Percentiles rank a stretch among this genome's conserved stretches.
Conservation (phyloP, 2,113 vertebrate genomes). For the Anhinga anhinga region DNA sequence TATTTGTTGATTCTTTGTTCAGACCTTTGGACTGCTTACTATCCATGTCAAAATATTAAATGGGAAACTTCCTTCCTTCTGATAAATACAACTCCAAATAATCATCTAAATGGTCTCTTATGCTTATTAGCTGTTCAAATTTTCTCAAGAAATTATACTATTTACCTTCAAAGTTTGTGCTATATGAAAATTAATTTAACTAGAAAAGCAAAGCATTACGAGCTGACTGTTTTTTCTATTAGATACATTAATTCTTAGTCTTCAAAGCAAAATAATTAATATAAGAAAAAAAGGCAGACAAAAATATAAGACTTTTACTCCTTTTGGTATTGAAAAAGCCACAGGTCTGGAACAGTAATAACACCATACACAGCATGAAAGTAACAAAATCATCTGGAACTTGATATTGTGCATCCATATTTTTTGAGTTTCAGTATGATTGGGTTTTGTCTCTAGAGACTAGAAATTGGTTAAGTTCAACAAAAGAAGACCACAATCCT, state of each 20-base stretch:
- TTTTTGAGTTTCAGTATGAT: not conserved
- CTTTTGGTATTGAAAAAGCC: not conserved
- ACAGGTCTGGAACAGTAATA: not conserved
- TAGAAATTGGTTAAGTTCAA: not conserved
- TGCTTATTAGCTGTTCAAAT: not conserved
- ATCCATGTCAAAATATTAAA: conserved; percentile 38
- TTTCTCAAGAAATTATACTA: not conserved
- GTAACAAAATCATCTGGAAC: not conserved
- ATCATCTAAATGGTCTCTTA: conserved; percentile 19
- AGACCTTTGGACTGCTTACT: conserved; percentile 43
- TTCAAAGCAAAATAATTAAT: not conserved
- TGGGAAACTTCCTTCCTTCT: conserved; percentile 17
- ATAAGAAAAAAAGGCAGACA: not conserved
- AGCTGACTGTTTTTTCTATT: not conserved
- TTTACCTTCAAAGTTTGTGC: not conserved
- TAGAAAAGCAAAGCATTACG: not conserved
- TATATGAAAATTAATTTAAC: not conserved
- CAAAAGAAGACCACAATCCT: not conserved
- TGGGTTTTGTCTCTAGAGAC: not conserved
- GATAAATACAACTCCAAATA: not conserved
- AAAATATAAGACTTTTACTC: not conserved
- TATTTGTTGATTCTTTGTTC: not conserved
- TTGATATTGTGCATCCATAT: not conserved
- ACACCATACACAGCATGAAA: not conserved
- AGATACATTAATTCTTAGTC: not conserved